Percentiles rank a stretch among this genome's conserved stretches.
These are phyloP conservation scores for Otolemur garnettii DNA, from an alignment of 2,113 vertebrate genomes.

Conservation along the genomic window DNA sequence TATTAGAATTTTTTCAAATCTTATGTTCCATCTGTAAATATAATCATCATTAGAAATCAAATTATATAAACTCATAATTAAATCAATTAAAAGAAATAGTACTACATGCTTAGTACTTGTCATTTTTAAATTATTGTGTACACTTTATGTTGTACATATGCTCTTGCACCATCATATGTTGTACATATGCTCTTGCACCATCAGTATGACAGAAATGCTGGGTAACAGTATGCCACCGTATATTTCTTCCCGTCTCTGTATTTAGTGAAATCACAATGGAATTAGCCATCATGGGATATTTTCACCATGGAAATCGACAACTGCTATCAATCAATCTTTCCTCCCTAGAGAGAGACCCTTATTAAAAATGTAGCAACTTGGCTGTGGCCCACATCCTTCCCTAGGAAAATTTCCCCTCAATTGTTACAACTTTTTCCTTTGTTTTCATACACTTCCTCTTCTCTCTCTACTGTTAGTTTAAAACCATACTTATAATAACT, in stretches of 20 bases:
- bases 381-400: neutral
- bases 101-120: neutral
- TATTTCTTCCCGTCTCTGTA: neutral
- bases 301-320: neutral
- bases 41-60: neutral
- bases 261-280: neutral
- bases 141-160: neutral
- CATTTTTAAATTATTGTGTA: neutral
- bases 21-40: neutral
- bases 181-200: neutral
- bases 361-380: neutral
- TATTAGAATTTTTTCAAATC: neutral
- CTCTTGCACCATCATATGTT: neutral
- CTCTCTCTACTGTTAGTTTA: neutral
- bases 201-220: neutral
- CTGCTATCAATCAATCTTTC: neutral
- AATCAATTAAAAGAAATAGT: neutral
- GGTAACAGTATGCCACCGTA: neutral
- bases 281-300: neutral
- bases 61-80: neutral
- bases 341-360: neutral
- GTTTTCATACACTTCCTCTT: neutral
- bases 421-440: neutral
- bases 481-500: neutral
- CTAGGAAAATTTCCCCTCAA: neutral